phyloP scores from a whole-genome alignment of 2,888 invertebrate species.

The Nomada goodeniana region DNA sequence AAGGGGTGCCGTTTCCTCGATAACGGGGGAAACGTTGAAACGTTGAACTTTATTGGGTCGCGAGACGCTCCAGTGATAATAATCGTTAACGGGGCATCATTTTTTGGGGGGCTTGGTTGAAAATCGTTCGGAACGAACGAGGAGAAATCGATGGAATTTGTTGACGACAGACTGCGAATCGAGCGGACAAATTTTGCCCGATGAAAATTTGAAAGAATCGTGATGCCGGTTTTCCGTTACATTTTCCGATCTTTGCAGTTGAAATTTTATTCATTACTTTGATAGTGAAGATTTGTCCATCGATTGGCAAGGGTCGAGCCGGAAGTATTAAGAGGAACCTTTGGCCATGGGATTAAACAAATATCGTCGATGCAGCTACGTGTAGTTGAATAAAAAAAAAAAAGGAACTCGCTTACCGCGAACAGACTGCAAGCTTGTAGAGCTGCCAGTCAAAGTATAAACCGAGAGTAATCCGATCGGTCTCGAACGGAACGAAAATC shows the following conservation, averaged over 20 bases:
- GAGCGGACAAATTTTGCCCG: too few species aligned
- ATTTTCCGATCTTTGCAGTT: too few species aligned
- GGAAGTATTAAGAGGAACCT: not conserved
- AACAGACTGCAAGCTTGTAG: conserved; percentile 21
- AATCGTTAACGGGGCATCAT: not conserved
- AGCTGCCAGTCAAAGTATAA: conserved; percentile 37
- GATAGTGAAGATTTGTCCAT: too few species aligned
- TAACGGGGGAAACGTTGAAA: not conserved
- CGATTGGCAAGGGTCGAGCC: too few species aligned
- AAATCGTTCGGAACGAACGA: too few species aligned
- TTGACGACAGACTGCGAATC: too few species aligned
- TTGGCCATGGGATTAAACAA: conserved; percentile 19
- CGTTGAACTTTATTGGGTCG: not conserved
- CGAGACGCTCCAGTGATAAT: not conserved
- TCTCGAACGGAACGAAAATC: conserved; percentile 41
- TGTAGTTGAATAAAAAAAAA: conserved; percentile 8
- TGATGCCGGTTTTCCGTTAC: too few species aligned
- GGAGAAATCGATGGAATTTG: too few species aligned
- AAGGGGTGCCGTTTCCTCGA: not conserved
- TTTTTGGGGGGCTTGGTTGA: too few species aligned
- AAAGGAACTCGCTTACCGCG: conserved; percentile 28
- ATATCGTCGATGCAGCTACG: not conserved
- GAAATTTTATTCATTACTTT: too few species aligned
- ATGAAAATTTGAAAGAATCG: too few species aligned
- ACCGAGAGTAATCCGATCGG: conserved; percentile 42